Conservation (phyloP, 2,888 invertebrate species). For the Zelleria hepariella region DNA sequence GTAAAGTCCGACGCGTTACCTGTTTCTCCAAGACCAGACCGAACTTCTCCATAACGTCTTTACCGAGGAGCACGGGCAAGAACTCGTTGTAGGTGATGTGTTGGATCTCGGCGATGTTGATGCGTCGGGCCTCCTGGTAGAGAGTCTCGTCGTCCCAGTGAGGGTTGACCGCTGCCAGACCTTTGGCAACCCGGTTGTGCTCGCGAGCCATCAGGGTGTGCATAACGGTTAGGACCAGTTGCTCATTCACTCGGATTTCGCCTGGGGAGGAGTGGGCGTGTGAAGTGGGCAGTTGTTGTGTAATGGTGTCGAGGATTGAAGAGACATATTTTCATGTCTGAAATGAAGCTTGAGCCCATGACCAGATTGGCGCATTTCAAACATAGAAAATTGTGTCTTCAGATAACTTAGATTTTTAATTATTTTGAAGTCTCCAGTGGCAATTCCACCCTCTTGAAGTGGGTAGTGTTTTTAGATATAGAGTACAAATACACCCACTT, state of each 20-base stretch:
- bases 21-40: constrained; percentile 87
- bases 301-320: too few relatives aligned
- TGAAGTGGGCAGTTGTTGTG: too few relatives aligned
- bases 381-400: too few relatives aligned
- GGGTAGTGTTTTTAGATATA: too few relatives aligned
- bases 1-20: constrained; percentile 34
- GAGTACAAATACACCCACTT: too few relatives aligned
- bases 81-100: constrained; percentile 94
- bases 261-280: constrained; percentile 56
- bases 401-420: too few relatives aligned
- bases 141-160: constrained; percentile 95
- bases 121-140: constrained; percentile 88
- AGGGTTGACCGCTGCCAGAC: constrained; percentile 84
- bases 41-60: constrained; percentile 93
- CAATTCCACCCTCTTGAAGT: too few relatives aligned
- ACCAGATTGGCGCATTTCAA: too few relatives aligned
- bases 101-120: constrained; percentile 89
- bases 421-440: too few relatives aligned
- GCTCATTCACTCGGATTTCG: constrained; percentile 94
- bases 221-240: constrained; percentile 90
- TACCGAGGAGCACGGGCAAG: constrained; percentile 88
- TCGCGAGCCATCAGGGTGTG: constrained; percentile 92
- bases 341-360: too few relatives aligned
- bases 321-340: too few relatives aligned
- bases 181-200: constrained; percentile 88